Percentiles rank a stretch among this genome's conserved stretches.
phyloP scores from a whole-genome alignment of 2,888 invertebrate genomes.

The Raillietiella orientalis region DNA sequence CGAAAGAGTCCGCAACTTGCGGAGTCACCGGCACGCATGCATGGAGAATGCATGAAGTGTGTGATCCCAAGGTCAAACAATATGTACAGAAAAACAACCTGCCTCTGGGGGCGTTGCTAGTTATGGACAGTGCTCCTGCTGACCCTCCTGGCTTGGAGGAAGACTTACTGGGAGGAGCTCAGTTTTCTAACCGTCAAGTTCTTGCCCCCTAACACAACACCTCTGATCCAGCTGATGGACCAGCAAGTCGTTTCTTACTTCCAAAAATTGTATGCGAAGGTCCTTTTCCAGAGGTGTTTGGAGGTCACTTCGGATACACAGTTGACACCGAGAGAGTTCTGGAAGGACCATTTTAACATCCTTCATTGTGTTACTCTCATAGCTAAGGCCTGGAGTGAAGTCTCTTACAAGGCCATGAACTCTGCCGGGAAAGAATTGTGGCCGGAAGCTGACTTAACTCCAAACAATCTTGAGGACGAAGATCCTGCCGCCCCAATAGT shows the following conservation, averaged over 20 bases:
- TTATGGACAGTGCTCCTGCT: conserved; percentile 5
- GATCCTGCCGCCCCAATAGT: no score
- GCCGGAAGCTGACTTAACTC: conserved; percentile 4
- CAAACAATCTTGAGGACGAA: background rate
- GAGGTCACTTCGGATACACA: conserved; percentile 7
- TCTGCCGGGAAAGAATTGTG: conserved; percentile 7
- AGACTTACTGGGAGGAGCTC: background rate
- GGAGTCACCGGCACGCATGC: no score
- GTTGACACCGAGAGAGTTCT: conserved; percentile 6
- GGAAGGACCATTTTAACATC: conserved; percentile 7
- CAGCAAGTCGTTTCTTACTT: conserved; percentile 6
- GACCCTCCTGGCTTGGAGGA: conserved; percentile 4
- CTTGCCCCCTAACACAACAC: conserved; percentile 6
- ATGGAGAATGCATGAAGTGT: conserved; percentile 6
- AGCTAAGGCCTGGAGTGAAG: conserved; percentile 8
- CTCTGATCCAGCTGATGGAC: conserved; percentile 6
- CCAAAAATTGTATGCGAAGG: conserved; percentile 6
- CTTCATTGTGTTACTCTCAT: conserved; percentile 6
- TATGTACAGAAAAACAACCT: conserved; percentile 5
- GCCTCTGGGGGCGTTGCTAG: conserved; percentile 5
- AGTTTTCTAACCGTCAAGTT: conserved; percentile 1
- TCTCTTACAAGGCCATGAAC: conserved; percentile 5
- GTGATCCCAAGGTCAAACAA: conserved; percentile 5
- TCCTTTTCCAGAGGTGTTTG: conserved; percentile 6
- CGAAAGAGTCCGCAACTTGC: no score